Conservation (phyloP, 2,797 vertebrate species). For the Platalea minor region DNA sequence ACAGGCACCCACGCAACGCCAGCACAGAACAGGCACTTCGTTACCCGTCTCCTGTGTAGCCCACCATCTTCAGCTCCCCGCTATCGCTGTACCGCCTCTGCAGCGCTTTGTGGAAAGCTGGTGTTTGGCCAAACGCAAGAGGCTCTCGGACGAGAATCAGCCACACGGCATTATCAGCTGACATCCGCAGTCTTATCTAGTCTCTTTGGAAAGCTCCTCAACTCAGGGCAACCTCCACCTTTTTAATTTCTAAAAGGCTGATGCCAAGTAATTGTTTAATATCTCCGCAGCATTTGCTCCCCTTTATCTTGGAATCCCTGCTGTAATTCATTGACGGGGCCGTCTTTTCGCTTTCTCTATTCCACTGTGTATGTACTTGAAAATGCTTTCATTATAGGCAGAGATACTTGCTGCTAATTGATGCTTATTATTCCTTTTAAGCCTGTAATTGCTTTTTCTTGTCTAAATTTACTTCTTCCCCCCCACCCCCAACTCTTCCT, state of each 20-base stretch:
- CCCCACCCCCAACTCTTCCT: neutral
- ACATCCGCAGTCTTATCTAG: neutral
- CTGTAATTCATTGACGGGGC: conserved; percentile 29
- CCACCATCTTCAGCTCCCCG: neutral
- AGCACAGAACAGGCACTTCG: neutral
- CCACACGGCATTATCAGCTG: neutral
- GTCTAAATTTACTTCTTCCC: conserved; percentile 55
- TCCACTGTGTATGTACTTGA: conserved; percentile 48
- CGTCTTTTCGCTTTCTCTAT: conserved; percentile 37
- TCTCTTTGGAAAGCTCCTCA: conserved; percentile 3
- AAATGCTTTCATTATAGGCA: conserved; percentile 63
- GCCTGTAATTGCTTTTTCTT: conserved; percentile 70
- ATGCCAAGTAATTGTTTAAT: conserved; percentile 57
- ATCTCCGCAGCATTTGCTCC: conserved; percentile 29
- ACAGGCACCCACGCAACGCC: neutral
- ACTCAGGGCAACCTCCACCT: conserved; percentile 10
- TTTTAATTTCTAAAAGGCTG: conserved; percentile 45
- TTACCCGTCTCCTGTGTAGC: neutral
- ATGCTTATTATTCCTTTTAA: conserved; percentile 72
- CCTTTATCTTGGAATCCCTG: conserved; percentile 68
- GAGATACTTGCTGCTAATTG: conserved; percentile 70
- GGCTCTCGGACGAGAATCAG: neutral
- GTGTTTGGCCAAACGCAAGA: neutral
- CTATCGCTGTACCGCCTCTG: accelerated
- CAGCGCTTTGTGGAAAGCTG: neutral